A percentile compares a stretch with the other conserved stretches of the same genome.
Evolutionary conservation across 2,797 vertebrate genomes (phyloP).

Genomic region (Pseudocheirus occidentalis): DNA sequence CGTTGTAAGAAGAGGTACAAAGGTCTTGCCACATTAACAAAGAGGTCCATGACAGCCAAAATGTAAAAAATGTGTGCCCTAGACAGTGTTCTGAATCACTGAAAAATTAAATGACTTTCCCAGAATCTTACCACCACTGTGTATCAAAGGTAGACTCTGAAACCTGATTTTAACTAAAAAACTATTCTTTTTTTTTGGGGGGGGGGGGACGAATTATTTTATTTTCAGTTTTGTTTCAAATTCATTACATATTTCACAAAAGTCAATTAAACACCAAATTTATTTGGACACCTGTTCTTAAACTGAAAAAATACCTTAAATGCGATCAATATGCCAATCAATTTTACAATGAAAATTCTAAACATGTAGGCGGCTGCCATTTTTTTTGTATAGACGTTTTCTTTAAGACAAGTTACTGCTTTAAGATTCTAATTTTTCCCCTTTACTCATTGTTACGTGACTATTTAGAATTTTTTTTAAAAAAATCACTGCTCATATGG

Average conservation of each 20-base stretch:
- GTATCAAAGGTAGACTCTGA: not conserved
- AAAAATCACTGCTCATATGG: not conserved
- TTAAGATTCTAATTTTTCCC: not conserved
- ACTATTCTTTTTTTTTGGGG: not conserved
- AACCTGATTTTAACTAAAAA: not conserved
- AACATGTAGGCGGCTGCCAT: not conserved
- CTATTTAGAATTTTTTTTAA: not conserved
- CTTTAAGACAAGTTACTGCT: not conserved
- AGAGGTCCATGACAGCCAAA: not conserved
- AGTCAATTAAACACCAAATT: slow-evolving; percentile 31
- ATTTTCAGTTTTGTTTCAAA: slow-evolving; percentile 77
- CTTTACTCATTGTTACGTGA: not conserved
- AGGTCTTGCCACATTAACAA: not conserved
- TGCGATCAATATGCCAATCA: not conserved
- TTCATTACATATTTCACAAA: slow-evolving; percentile 68
- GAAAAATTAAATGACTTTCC: not conserved
- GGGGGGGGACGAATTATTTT: slow-evolving; percentile 78
- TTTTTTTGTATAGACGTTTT: not conserved
- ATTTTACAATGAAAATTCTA: not conserved
- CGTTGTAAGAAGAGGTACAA: not conserved
- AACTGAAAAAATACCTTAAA: no score
- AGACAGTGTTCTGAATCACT: not conserved
- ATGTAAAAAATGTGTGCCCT: not conserved
- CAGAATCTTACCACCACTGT: not conserved
- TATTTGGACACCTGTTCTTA: not conserved